Conservation (phyloP, 2,888 invertebrate species). For the Meloe dianella region DNA sequence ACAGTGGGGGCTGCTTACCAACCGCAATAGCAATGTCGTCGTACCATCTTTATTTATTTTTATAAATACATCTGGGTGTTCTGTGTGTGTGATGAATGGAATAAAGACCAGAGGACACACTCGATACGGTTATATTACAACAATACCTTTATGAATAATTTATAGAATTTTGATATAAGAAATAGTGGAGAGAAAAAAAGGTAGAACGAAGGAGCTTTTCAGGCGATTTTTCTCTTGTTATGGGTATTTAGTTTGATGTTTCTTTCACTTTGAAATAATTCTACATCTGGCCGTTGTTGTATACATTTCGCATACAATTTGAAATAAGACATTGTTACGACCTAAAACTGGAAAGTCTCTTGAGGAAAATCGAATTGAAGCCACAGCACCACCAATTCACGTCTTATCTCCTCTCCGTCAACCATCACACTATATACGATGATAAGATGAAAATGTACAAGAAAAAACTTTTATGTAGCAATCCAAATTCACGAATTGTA, state of each 20-base stretch:
- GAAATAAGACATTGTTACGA: not conserved
- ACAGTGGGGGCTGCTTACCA: not conserved
- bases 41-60: constrained; percentile 3
- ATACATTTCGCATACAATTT: not conserved
- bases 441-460: no score
- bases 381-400: no score
- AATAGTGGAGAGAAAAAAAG: not conserved
- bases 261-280: not conserved
- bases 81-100: not conserved
- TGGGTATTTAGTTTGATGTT: not conserved
- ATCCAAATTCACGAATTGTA: no score
- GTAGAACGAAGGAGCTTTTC: not conserved
- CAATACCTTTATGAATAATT: constrained; percentile 12
- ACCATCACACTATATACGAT: no score
- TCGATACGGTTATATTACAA: constrained; percentile 11
- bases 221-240: not conserved
- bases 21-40: constrained; percentile 1
- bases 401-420: no score
- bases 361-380: no score
- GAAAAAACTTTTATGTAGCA: no score
- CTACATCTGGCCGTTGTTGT: not conserved
- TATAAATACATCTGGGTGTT: not conserved
- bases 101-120: not conserved
- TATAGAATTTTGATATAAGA: not conserved
- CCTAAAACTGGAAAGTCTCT: not conserved